A percentile compares a stretch with the other conserved stretches of the same genome.
Conservation (phyloP, 2,888 invertebrate species). For the Willowsia nigromaculata region DNA sequence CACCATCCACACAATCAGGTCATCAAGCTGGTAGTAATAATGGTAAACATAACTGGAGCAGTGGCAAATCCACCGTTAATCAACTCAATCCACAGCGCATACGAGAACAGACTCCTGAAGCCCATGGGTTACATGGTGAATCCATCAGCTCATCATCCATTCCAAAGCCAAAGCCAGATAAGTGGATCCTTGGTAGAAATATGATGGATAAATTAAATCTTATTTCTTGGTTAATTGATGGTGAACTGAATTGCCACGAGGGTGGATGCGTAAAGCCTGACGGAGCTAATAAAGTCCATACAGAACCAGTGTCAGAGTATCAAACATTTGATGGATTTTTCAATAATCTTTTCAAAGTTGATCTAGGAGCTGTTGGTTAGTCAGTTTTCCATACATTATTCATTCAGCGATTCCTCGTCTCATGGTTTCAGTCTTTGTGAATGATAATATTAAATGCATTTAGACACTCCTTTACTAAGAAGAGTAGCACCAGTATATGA, state of each 20-base stretch:
- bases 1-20: too few species aligned
- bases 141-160: background rate
- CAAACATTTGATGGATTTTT: constrained; percentile 82
- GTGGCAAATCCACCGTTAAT: too few species aligned
- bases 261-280: background rate
- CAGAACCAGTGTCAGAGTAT: constrained; percentile 79
- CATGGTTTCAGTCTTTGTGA: background rate
- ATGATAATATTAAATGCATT: background rate
- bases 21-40: too few species aligned
- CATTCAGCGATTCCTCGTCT: background rate
- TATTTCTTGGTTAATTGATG: constrained; percentile 77
- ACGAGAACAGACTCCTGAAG: background rate
- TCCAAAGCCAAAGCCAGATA: background rate
- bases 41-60: too few species aligned
- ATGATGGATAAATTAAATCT: constrained; percentile 73
- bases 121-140: background rate
- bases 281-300: background rate
- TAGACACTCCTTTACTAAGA: constrained; percentile 83
- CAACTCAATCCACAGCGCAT: too few species aligned
- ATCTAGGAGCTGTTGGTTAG: constrained; percentile 81
- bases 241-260: constrained; percentile 35
- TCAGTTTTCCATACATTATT: constrained; percentile 12
- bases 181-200: constrained; percentile 72
- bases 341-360: constrained; percentile 81
- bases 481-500: constrained; percentile 83